Evolutionary conservation across 2,113 vertebrate species (phyloP).

Genomic region (Carassius gibelio): DNA sequence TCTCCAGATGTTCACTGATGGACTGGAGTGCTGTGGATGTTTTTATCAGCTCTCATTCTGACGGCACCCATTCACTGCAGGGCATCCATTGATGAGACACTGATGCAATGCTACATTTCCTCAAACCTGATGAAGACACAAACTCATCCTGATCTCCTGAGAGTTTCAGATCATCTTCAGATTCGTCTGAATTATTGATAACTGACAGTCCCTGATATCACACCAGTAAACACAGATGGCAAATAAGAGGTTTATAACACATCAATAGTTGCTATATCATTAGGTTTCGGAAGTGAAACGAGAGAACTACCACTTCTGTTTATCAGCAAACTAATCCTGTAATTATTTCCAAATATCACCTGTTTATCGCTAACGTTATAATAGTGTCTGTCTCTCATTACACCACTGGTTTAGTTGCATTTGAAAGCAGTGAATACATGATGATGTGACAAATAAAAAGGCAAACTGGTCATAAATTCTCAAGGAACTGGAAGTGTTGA

Average conservation of each 20-base stretch:
- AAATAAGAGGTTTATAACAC: not conserved
- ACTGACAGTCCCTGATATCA: too few relatives aligned
- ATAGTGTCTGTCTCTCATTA: not conserved
- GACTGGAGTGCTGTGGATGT: too few relatives aligned
- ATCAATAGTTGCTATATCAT: not conserved
- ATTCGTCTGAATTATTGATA: too few relatives aligned
- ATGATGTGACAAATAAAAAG: not conserved
- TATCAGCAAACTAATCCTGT: not conserved
- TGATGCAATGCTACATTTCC: too few relatives aligned
- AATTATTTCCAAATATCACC: not conserved
- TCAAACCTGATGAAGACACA: not conserved
- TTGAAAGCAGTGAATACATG: not conserved
- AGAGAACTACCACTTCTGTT: not conserved
- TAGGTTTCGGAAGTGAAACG: not conserved
- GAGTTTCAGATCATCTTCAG: too few relatives aligned
- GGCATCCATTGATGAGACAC: too few relatives aligned
- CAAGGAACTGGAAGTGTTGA: not conserved
- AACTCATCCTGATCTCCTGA: not conserved
- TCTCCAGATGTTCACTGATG: too few relatives aligned
- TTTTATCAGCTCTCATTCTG: not conserved
- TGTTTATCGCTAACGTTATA: not conserved
- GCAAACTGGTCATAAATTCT: not conserved
- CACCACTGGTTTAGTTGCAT: not conserved
- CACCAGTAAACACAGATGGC: not conserved
- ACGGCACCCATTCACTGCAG: not conserved